Evolutionary conservation across 2,113 vertebrate genomes (phyloP), one percentile per base, ranked within the genome.

Genomic region (Prionailurus viverrinus): DNA sequence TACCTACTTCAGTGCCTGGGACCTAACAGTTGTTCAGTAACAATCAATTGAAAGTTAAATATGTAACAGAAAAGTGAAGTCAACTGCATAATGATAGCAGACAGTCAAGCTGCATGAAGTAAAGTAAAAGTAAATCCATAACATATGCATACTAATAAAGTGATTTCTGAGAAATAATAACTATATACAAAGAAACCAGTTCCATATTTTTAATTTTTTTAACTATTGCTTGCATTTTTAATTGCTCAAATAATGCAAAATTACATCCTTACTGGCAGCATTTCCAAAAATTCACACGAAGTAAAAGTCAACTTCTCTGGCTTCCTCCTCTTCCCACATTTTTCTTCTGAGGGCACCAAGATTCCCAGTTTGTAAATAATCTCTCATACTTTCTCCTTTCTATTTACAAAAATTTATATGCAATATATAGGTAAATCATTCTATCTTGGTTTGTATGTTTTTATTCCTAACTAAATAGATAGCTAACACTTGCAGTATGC

Each of bases 91-190:
- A 65, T 80, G 55, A 95, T 36, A 31, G n/a, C 94, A 48, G 25
- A 61, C 33, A 73, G 12, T 74, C 29, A 79, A 14, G n/a, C 83
- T 85, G 14, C 10, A 29, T 15, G 63, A 51, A 27, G 45, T 69
- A 39, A 89, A 97, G 21, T 84, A 81, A 93, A 94, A 86, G 36
- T 41, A 79, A 89, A 89, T 86, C 66, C 29, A 31, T 58, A 66
- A 63, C 1, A 55, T 51, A 45, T 10, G 36, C 33, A 36, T 48
- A 63, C 14, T 31, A 91, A 82, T 80, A 81, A 74, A 78, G 89
- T 58, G 4, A 48, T 89, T 74, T 85, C 71, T 39, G n/a, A 41
- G 21, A 73, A 63, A 14, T 45, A 87, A 58, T 73, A 86, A 41
- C 51, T 83, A 11, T 55, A 10, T 39, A 7, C 36, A 16, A 89